Percentiles rank a stretch among this genome's conserved stretches.
Evolutionary conservation across 2,888 invertebrate species (phyloP).

Genomic region (Macrosiphum euphorbiae): DNA sequence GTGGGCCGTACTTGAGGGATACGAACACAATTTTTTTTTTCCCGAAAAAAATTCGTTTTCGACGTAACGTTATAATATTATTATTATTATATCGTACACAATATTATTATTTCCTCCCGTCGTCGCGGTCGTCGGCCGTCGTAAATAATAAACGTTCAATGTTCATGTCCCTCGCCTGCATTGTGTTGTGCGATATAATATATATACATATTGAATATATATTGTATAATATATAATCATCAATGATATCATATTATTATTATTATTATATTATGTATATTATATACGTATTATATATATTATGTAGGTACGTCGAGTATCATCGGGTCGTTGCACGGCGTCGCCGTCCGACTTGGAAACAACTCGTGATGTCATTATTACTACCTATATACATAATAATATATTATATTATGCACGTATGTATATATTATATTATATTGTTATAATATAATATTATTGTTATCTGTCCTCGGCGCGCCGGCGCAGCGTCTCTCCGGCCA

Average conservation of each 20-base stretch:
- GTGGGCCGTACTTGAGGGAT: neutral
- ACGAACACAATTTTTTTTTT: neutral
- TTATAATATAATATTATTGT: conserved; percentile 42
- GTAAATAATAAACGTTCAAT: conserved; percentile 1
- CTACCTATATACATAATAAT: neutral
- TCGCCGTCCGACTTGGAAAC: neutral
- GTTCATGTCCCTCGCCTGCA: neutral
- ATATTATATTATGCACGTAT: conserved; percentile 3
- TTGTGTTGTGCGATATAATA: neutral
- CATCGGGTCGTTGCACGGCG: neutral
- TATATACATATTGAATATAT: neutral
- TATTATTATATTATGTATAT: neutral
- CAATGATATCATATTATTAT: neutral
- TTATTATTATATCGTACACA: neutral
- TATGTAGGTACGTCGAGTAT: neutral
- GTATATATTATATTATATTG: neutral
- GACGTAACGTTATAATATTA: neutral
- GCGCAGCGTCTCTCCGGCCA: conserved; percentile 36
- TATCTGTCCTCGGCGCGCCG: conserved; percentile 44
- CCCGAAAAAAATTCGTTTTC: neutral
- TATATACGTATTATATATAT: neutral
- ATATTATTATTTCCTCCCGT: neutral
- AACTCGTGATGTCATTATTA: neutral
- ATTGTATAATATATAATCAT: too few relatives aligned
- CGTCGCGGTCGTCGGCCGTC: neutral